Evolutionary conservation across 2,113 vertebrate genomes (phyloP).

Genomic region (human (Homo sapiens)): GRCh38 chr11:27027001-27027500

Average conservation of each 20-base stretch:
- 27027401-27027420: too few species aligned
- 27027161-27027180: background rate
- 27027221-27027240: background rate
- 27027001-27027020: background rate
- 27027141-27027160: background rate
- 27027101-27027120: background rate
- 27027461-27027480: too few species aligned
- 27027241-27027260: background rate
- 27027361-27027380: too few species aligned
- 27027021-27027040: background rate
- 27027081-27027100: background rate
- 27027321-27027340: background rate
- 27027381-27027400: too few species aligned
- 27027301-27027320: background rate
- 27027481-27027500: too few species aligned
- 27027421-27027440: too few species aligned
- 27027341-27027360: too few species aligned
- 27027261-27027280: background rate
- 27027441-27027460: too few species aligned
- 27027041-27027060: background rate
- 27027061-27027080: background rate
- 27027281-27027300: background rate
- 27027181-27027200: background rate
- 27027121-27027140: background rate
- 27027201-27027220: background rate